A percentile compares a stretch with the other conserved stretches of the same genome.
Evolutionary conservation across 2,888 invertebrate genomes (phyloP).

Genomic region (Cyaniris semiargus): DNA sequence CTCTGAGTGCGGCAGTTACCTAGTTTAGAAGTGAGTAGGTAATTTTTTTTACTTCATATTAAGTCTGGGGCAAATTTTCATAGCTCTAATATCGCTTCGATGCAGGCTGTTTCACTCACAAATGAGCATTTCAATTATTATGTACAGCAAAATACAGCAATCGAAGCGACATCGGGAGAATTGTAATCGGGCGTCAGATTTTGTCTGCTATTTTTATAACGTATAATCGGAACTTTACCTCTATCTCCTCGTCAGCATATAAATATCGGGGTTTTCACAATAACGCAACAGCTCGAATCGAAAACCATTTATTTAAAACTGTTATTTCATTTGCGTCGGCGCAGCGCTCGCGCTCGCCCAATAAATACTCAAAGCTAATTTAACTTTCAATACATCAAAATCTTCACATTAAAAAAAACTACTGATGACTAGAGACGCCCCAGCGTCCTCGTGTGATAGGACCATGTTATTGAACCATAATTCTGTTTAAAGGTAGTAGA

Average conservation of each 20-base stretch:
- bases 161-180: too few species aligned
- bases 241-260: background rate
- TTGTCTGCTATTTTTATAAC: background rate
- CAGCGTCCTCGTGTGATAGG: conserved; percentile 46
- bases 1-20: too few species aligned
- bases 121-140: too few species aligned
- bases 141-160: too few species aligned
- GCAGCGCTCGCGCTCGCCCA: conserved; percentile 42
- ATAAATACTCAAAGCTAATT: conserved; percentile 63
- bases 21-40: too few species aligned
- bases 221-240: background rate
- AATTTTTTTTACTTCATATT: too few species aligned
- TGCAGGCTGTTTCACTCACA: too few species aligned
- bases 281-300: conserved; percentile 48
- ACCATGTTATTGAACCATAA: conserved; percentile 36
- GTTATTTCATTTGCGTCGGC: conserved; percentile 44
- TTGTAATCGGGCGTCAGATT: too few species aligned
- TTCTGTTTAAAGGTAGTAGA: background rate
- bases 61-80: too few species aligned
- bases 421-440: conserved; percentile 54
- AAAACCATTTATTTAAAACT: conserved; percentile 65
- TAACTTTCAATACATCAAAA: conserved; percentile 56
- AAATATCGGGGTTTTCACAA: background rate
- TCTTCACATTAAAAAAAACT: conserved; percentile 58
- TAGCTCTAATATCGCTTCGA: too few species aligned